phyloP scores from a whole-genome alignment of 2,113 vertebrate genomes.

The Sporophila hypoxantha region DNA sequence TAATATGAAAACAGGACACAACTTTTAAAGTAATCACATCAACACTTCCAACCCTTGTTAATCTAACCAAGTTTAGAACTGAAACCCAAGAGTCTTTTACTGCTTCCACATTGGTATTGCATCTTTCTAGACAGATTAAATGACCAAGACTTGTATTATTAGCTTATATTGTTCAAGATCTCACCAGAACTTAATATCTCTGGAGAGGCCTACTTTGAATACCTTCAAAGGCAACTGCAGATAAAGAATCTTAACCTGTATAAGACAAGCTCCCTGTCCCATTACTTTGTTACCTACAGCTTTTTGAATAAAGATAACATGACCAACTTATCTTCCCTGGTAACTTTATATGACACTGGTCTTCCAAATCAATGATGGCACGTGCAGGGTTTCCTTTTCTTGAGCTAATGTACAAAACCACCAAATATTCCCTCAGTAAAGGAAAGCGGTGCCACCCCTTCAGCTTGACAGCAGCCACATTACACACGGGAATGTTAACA shows the following conservation, averaged over 20 bases:
- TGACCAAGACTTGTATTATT: background rate
- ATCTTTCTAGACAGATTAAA: background rate
- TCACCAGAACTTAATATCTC: background rate
- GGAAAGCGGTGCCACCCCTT: background rate
- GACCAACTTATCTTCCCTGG: background rate
- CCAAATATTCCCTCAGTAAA: background rate
- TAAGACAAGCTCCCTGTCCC: background rate
- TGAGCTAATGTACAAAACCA: background rate
- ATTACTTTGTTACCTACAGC: background rate
- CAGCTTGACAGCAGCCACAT: background rate
- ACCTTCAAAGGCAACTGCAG: background rate
- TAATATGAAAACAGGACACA: background rate
- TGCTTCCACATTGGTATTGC: background rate
- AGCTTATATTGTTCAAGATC: background rate
- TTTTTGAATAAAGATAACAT: background rate
- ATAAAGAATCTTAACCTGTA: background rate
- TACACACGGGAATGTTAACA: background rate
- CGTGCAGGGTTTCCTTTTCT: background rate
- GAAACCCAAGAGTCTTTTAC: background rate
- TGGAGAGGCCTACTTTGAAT: background rate
- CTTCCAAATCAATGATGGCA: background rate
- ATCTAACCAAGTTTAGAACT: background rate
- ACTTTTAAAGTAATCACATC: background rate
- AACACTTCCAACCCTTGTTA: background rate
- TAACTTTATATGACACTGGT: background rate